Evolutionary conservation across 2,797 vertebrate species (phyloP).

Genomic region (Vespertilio murinus): DNA sequence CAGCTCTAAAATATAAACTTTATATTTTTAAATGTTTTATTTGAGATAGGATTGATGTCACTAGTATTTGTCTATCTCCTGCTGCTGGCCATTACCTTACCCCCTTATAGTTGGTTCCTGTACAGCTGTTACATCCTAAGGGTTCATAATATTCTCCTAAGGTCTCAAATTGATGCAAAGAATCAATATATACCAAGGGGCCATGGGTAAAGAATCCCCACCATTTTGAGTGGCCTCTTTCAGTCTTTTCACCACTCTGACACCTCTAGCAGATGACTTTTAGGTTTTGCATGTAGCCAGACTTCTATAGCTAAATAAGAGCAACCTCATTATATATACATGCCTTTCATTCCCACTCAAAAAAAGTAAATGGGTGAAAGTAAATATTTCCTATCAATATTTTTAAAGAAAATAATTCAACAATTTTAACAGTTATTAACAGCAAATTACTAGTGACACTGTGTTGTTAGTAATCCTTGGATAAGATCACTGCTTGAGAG

Average conservation of each 20-base stretch:
- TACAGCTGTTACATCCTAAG: not conserved
- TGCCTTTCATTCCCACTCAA: not conserved
- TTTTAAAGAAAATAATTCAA: slow-evolving; percentile 15
- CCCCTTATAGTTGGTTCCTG: not conserved
- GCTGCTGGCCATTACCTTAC: not conserved
- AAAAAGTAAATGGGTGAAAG: slow-evolving; percentile 3
- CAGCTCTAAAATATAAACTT: not conserved
- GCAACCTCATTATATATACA: not conserved
- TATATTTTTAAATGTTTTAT: not conserved
- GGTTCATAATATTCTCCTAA: not conserved
- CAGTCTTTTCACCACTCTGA: not conserved
- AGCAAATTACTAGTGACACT: not conserved
- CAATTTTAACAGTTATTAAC: not conserved
- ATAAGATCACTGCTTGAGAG: not conserved
- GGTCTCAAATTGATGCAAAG: not conserved
- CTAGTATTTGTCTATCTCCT: not conserved
- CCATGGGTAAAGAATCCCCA: not conserved
- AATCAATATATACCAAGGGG: not conserved
- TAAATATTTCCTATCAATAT: not conserved
- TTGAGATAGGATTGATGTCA: not conserved
- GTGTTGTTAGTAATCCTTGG: not conserved
- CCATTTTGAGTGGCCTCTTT: not conserved
- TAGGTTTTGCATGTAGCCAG: not conserved
- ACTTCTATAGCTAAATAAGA: not conserved
- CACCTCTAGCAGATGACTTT: not conserved